phyloP scores from a whole-genome alignment of 2,888 invertebrate species.

The Rhaphigaster nebulosa region DNA sequence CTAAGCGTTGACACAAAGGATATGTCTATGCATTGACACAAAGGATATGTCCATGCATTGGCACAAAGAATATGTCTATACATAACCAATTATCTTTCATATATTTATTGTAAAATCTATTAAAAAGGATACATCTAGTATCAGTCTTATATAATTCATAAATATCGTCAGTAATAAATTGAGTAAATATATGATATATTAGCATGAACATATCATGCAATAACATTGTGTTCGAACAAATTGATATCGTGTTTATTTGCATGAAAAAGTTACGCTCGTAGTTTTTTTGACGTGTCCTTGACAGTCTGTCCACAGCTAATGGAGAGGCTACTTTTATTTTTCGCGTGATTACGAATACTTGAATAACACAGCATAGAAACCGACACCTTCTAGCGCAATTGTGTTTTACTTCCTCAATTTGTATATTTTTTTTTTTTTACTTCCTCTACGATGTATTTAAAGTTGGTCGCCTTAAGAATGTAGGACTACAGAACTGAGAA shows the following conservation, averaged over 20 bases:
- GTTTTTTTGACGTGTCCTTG: not conserved
- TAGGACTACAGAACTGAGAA: no score
- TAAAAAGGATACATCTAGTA: not conserved
- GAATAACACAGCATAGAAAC: not conserved
- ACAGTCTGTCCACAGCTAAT: not conserved
- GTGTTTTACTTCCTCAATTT: not conserved
- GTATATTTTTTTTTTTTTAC: not conserved
- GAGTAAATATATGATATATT: not conserved
- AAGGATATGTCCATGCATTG: no score
- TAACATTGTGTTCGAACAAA: not conserved
- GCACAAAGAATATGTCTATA: not conserved
- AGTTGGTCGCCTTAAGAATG: not conserved
- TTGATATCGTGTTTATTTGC: not conserved
- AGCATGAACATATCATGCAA: not conserved
- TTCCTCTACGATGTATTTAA: not conserved
- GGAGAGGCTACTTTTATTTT: not conserved
- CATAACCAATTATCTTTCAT: not conserved
- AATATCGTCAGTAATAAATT: not conserved
- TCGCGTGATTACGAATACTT: not conserved
- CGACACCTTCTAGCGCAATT: not conserved
- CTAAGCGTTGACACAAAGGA: not conserved
- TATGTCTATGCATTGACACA: not conserved
- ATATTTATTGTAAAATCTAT: not conserved
- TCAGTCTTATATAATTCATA: not conserved
- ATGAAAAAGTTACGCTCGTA: not conserved